Conservation (phyloP, 2,888 invertebrate species). For the Graphium colonna region DNA sequence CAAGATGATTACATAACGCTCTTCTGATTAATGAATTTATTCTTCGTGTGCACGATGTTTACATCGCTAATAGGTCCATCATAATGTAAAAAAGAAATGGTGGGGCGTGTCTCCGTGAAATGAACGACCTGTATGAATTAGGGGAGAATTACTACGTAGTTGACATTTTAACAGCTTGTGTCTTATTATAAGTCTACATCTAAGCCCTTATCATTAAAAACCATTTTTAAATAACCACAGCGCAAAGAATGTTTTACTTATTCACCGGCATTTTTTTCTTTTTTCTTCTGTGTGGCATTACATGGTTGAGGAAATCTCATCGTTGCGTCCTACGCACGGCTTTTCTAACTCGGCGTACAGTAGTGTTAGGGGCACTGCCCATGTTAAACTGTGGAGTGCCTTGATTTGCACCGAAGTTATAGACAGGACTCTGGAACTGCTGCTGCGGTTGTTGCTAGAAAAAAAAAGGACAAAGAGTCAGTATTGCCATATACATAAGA, state of each 20-base stretch:
- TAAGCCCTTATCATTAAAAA: too few species aligned
- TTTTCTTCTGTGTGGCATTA: background rate
- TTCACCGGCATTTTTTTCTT: conserved; percentile 2
- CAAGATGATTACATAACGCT: too few species aligned
- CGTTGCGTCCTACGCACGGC: conserved; percentile 58
- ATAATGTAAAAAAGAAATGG: background rate
- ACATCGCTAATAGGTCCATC: too few species aligned
- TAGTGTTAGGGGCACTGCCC: conserved; percentile 48
- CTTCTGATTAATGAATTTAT: too few species aligned
- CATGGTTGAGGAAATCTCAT: conserved; percentile 36
- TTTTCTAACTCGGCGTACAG: conserved; percentile 49
- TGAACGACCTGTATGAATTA: too few species aligned
- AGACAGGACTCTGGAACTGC: conserved; percentile 39
- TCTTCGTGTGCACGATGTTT: too few species aligned
- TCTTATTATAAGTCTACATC: too few species aligned
- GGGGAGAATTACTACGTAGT: too few species aligned
- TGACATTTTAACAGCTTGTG: too few species aligned
- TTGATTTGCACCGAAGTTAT: conserved; percentile 40
- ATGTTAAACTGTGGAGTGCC: conserved; percentile 51
- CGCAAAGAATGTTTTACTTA: background rate
- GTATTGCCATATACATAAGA: too few species aligned
- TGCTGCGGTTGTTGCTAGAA: conserved; percentile 34
- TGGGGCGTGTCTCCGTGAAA: too few species aligned
- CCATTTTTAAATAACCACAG: background rate
- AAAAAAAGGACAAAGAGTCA: too few species aligned